These are phyloP conservation scores for Holothuria glaberrima DNA, from an alignment of 35 echinoderm and acorn worm genomes.

Conservation along the genomic window DNA sequence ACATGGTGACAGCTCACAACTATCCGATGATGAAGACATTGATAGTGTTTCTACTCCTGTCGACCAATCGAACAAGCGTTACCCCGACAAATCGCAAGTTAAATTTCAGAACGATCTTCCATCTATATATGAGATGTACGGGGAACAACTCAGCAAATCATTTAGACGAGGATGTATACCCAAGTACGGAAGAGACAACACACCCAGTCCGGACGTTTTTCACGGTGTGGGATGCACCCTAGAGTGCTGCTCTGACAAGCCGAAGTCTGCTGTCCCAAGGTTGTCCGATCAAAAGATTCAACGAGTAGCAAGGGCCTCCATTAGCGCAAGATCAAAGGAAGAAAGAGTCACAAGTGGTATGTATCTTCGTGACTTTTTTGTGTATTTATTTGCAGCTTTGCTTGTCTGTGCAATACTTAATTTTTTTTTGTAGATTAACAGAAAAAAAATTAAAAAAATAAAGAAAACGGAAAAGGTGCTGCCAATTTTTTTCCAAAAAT, in stretches of 20 bases:
- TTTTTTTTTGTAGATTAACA: too few relatives aligned
- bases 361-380: too few relatives aligned
- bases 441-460: too few relatives aligned
- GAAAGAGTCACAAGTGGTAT: too few relatives aligned
- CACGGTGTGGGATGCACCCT: background rate
- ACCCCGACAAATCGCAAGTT: background rate
- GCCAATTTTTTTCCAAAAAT: too few relatives aligned
- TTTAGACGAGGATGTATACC: background rate
- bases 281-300: too few relatives aligned
- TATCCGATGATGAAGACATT: background rate
- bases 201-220: background rate
- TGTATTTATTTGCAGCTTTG: too few relatives aligned
- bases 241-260: background rate
- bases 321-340: too few relatives aligned
- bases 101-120: slow-evolving; percentile 28
- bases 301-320: too few relatives aligned
- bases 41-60: background rate
- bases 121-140: slow-evolving; percentile 5
- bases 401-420: too few relatives aligned
- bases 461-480: too few relatives aligned
- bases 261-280: background rate
- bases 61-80: background rate
- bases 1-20: background rate
- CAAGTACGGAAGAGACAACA: background rate
- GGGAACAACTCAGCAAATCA: background rate